Percentiles rank a stretch among this genome's conserved stretches.
phyloP scores from a whole-genome alignment of 2,113 vertebrate species.

The Alaudala cheleensis region DNA sequence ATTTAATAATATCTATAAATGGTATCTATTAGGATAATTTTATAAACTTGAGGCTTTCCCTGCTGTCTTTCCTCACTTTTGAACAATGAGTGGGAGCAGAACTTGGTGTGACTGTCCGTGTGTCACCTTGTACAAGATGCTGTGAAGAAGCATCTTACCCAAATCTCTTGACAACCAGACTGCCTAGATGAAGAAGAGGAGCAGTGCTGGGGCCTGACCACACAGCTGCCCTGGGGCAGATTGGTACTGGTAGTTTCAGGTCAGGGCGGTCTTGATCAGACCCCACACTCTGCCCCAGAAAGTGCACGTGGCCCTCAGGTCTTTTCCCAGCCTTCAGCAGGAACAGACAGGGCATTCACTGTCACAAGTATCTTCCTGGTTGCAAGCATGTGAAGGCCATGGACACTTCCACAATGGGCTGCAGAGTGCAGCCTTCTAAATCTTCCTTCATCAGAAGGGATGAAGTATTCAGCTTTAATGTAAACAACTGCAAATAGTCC shows the following conservation, averaged over 20 bases:
- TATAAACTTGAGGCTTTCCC: neutral
- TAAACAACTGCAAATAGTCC: neutral
- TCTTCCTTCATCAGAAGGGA: neutral
- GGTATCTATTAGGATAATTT: neutral
- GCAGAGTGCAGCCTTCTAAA: neutral
- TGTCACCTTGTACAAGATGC: neutral
- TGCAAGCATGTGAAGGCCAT: neutral
- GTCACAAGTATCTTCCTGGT: neutral
- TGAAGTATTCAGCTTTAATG: neutral
- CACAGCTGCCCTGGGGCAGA: neutral
- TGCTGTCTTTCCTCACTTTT: neutral
- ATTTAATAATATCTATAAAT: neutral
- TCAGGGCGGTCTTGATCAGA: neutral
- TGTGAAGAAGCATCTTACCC: neutral
- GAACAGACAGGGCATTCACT: neutral
- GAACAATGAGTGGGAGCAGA: neutral
- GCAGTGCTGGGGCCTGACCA: neutral
- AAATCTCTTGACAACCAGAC: neutral
- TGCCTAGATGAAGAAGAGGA: neutral
- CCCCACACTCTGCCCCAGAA: neutral
- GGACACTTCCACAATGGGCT: neutral
- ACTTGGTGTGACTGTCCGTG: neutral
- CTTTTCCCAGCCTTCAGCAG: neutral
- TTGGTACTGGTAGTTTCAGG: neutral
- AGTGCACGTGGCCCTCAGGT: rapidly evolving